Evolutionary conservation across 2,888 invertebrate genomes (phyloP).

Genomic region (Chymomyza amoena): DNA sequence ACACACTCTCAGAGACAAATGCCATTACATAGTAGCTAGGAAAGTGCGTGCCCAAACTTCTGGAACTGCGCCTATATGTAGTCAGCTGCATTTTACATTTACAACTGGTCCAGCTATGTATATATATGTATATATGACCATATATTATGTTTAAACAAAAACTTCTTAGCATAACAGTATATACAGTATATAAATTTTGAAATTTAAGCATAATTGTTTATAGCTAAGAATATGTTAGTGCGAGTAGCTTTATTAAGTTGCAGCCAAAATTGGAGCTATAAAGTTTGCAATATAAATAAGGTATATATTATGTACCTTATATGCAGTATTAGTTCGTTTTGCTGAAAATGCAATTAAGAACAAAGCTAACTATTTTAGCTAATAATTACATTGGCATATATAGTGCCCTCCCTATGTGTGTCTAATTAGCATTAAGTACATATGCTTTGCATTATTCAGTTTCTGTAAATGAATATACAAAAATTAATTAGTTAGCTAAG

Average conservation of each 20-base stretch:
- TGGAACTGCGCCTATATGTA: not conserved
- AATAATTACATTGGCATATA: not conserved
- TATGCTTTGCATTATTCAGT: not conserved
- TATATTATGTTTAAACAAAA: not conserved
- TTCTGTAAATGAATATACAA: conserved; percentile 1
- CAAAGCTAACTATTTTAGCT: not conserved
- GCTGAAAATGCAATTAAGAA: not conserved
- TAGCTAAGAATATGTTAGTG: not conserved
- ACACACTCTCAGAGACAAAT: conserved; percentile 9
- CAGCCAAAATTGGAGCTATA: no score
- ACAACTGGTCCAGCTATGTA: not conserved
- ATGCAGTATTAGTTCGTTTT: conserved; percentile 29
- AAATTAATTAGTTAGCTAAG: not conserved
- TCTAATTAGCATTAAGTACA: not conserved
- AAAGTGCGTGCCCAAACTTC: not conserved
- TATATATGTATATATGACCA: no score
- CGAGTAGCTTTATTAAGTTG: not conserved
- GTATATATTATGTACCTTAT: not conserved
- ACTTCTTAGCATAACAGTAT: not conserved
- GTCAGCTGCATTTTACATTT: not conserved
- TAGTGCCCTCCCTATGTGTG: not conserved
- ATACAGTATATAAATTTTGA: not conserved
- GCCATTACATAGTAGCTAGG: conserved; percentile 13
- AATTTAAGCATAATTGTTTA: not conserved
- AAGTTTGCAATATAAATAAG: not conserved